Evolutionary conservation across 2,888 invertebrate genomes (phyloP).

Genomic region (Drosophila neoperkinsi): DNA sequence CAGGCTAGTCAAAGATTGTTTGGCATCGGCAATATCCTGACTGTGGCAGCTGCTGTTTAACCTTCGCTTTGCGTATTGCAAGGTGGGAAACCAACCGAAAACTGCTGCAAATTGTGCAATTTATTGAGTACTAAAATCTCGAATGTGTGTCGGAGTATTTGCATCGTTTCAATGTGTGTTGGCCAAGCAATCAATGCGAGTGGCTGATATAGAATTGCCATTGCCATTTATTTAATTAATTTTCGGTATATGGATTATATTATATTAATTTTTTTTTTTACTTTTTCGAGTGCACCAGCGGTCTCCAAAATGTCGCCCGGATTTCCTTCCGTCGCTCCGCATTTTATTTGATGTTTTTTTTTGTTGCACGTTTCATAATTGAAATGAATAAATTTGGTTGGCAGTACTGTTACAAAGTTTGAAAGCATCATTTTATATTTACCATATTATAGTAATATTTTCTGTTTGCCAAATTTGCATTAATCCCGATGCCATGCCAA

Average conservation of each 20-base stretch:
- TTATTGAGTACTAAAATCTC: slow-evolving; percentile 30
- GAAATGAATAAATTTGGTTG: slow-evolving; percentile 77
- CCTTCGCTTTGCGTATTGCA: slow-evolving; percentile 54
- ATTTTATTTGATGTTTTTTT: slow-evolving; percentile 44
- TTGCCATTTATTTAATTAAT: slow-evolving; percentile 59
- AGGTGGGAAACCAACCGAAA: slow-evolving; percentile 8
- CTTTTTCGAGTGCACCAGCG: slow-evolving; percentile 60
- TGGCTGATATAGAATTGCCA: slow-evolving; percentile 14
- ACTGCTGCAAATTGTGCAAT: slow-evolving; percentile 31
- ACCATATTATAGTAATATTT: slow-evolving; percentile 79
- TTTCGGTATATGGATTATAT: slow-evolving; percentile 49
- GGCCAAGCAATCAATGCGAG: slow-evolving; percentile 42
- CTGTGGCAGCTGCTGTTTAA: slow-evolving; percentile 55
- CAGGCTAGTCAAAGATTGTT: slow-evolving; percentile 72
- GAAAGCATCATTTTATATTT: slow-evolving; percentile 59
- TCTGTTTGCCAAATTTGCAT: slow-evolving; percentile 71
- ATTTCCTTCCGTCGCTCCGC: slow-evolving; percentile 33
- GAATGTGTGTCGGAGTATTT: slow-evolving; percentile 13
- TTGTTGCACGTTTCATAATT: slow-evolving; percentile 65
- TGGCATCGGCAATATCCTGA: slow-evolving; percentile 75
- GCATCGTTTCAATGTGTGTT: slow-evolving; percentile 4
- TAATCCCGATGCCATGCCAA: slow-evolving; percentile 58
- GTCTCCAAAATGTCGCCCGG: slow-evolving; percentile 50
- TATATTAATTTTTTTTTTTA: slow-evolving; percentile 13
- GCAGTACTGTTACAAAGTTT: slow-evolving; percentile 45